Conservation (phyloP, 1,140 invertebrate species). For the Brachionus calyciflorus region DNA sequence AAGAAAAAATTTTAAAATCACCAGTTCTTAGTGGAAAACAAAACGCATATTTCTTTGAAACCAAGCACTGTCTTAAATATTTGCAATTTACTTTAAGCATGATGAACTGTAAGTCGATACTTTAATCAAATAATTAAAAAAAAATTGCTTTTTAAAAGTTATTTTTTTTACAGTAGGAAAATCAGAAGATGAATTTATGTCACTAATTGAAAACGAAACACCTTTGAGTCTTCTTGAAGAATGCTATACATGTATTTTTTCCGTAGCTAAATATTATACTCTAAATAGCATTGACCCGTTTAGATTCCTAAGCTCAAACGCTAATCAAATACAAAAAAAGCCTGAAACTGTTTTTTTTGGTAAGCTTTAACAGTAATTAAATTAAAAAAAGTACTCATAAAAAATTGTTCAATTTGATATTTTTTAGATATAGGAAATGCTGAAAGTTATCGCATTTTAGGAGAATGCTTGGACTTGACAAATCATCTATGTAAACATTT, state of each 20-base stretch:
- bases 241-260: conserved; percentile 44
- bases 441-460: conserved; percentile 21
- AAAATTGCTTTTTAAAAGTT: neutral
- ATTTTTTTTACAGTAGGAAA: neutral
- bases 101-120: conserved; percentile 4
- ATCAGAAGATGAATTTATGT: conserved; percentile 4
- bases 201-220: conserved; percentile 24
- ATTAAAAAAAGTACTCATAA: neutral
- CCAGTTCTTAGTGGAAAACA: conserved; percentile 12
- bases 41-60: conserved; percentile 17
- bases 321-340: neutral
- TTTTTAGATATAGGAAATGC: conserved; percentile 22
- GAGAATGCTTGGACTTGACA: conserved; percentile 18
- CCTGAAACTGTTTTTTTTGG: too few species aligned
- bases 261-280: conserved; percentile 19
- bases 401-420: neutral
- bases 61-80: conserved; percentile 19
- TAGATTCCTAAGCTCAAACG: conserved; percentile 7
- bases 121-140: neutral
- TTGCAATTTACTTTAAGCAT: conserved; percentile 19
- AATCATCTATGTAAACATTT: conserved; percentile 24
- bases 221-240: conserved; percentile 41
- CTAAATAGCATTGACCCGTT: conserved; percentile 36
- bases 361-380: neutral
- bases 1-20: conserved; percentile 16